phyloP scores from a whole-genome alignment of 2,797 vertebrate species.

The Microctenopoma lineatum region DNA sequence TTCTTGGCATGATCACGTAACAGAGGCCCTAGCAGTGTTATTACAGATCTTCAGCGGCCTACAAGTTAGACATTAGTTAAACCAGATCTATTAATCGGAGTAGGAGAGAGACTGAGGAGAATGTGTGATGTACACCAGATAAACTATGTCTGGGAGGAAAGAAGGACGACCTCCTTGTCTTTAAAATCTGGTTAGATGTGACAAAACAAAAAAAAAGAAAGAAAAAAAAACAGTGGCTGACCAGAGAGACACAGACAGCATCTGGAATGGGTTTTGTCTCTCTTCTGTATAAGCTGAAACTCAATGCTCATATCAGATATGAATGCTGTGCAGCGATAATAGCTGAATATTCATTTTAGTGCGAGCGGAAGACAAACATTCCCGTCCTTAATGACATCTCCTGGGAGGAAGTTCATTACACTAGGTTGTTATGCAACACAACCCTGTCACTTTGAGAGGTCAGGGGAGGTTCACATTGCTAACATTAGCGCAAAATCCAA shows the following conservation, averaged over 20 bases:
- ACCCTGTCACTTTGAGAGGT: slow-evolving; percentile 78
- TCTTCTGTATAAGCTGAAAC: slow-evolving; percentile 59
- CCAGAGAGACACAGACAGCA: slow-evolving; percentile 52
- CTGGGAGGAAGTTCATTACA: slow-evolving; percentile 81
- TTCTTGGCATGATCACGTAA: slow-evolving; percentile 45
- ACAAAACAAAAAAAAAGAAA: slow-evolving; percentile 18
- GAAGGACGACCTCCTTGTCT: slow-evolving; percentile 47
- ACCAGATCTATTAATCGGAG: slow-evolving; percentile 76
- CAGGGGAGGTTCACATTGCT: slow-evolving; percentile 76
- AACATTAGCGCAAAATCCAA: slow-evolving; percentile 66
- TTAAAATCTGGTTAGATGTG: slow-evolving; percentile 44
- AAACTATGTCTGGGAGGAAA: slow-evolving; percentile 52
- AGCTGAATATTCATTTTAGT: slow-evolving; percentile 81
- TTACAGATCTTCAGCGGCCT: slow-evolving; percentile 72
- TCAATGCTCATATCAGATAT: slow-evolving; percentile 72
- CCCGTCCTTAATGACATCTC: slow-evolving; percentile 82
- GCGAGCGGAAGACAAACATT: slow-evolving; percentile 82
- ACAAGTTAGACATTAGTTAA: slow-evolving; percentile 73
- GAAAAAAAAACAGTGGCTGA: slow-evolving; percentile 50
- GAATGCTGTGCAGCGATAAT: slow-evolving; percentile 72
- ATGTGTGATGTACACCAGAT: slow-evolving; percentile 47
- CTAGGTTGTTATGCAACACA: slow-evolving; percentile 77
- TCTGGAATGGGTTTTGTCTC: slow-evolving; percentile 60
- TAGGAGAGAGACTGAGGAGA: slow-evolving; percentile 37
- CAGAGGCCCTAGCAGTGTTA: slow-evolving; percentile 71